Percentiles rank a stretch among this genome's conserved stretches.
Evolutionary conservation across 2,888 invertebrate species (phyloP).

Genomic region (Luperina testacea): DNA sequence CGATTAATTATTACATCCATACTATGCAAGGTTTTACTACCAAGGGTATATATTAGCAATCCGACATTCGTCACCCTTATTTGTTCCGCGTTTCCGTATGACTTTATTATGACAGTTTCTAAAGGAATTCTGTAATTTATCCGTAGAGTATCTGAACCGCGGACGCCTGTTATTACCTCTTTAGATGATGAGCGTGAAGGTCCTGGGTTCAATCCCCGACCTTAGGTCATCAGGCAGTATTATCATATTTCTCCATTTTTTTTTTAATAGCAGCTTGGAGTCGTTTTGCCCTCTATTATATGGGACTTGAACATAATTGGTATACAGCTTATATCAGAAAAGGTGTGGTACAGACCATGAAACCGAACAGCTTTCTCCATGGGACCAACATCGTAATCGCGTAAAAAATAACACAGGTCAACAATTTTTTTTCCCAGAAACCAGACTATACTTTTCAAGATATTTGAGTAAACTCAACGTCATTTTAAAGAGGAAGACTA

Average conservation of each 20-base stretch:
- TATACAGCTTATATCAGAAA: background rate
- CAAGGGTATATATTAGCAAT: conserved; percentile 34
- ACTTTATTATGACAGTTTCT: conserved; percentile 18
- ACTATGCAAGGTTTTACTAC: conserved; percentile 22
- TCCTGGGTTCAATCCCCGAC: background rate
- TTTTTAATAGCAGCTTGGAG: background rate
- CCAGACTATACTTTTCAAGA: too few relatives aligned
- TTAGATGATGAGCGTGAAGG: background rate
- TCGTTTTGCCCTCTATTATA: background rate
- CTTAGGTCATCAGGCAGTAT: too few relatives aligned
- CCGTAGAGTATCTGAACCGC: background rate
- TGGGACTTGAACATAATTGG: background rate
- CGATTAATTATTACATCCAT: conserved; percentile 44
- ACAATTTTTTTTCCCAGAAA: too few relatives aligned
- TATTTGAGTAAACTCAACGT: too few relatives aligned
- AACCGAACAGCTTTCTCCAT: background rate
- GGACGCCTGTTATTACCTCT: background rate
- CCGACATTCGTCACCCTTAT: conserved; percentile 50
- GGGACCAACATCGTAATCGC: background rate
- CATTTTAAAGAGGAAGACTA: too few relatives aligned
- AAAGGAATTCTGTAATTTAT: background rate
- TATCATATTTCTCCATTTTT: background rate
- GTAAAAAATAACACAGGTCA: too few relatives aligned
- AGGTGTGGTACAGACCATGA: background rate
- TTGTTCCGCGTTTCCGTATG: conserved; percentile 48